phyloP scores from a whole-genome alignment of 2,797 vertebrate genomes.

The Rallus crepitans region DNA sequence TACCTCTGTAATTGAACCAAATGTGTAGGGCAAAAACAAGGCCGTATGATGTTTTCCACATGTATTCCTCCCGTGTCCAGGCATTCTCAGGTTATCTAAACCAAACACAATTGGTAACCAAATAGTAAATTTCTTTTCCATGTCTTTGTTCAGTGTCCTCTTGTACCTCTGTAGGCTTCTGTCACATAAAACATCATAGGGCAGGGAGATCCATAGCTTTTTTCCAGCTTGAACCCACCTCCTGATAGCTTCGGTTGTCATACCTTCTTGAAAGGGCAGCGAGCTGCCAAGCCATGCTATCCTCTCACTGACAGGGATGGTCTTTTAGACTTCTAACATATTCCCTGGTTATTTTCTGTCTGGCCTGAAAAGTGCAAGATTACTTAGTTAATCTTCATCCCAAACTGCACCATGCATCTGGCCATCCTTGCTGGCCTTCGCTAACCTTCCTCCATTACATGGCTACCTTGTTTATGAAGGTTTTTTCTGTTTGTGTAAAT shows the following conservation, averaged over 20 bases:
- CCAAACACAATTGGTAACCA: not conserved
- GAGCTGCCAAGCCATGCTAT: not conserved
- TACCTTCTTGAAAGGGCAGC: not conserved
- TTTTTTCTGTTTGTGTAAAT: not conserved
- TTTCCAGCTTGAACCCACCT: not conserved
- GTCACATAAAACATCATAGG: not conserved
- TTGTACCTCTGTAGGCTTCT: not conserved
- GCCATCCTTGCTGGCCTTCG: not conserved
- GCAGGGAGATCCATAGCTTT: not conserved
- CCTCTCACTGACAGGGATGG: not conserved
- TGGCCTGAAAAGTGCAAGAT: not conserved
- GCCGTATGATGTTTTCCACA: not conserved
- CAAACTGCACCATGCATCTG: not conserved
- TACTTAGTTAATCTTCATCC: not conserved
- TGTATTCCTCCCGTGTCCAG: not conserved
- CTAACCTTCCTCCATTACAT: not conserved
- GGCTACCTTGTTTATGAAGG: not conserved
- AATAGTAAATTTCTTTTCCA: not conserved
- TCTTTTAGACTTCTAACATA: not conserved
- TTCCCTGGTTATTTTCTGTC: not conserved
- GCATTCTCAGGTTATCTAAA: not conserved
- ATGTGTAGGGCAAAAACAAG: not conserved
- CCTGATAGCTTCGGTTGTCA: not conserved
- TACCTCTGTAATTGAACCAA: not conserved
- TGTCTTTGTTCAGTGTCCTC: not conserved